phyloP scores from a whole-genome alignment of 2,113 vertebrate genomes.

The Nettapus auritus region DNA sequence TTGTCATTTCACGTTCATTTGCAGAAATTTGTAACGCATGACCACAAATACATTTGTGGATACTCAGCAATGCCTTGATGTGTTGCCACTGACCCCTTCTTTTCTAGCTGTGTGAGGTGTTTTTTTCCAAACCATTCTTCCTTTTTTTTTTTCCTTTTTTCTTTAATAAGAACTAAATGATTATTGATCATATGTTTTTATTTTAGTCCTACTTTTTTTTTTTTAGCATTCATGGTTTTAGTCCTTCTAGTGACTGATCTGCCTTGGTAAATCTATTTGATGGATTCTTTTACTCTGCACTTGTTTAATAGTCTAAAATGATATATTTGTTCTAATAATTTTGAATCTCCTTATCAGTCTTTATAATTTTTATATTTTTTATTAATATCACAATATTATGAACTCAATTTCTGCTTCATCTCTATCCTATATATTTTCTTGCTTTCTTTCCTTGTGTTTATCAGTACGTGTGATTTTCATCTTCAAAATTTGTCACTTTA shows the following conservation, averaged over 20 bases:
- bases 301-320: not conserved
- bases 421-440: not conserved
- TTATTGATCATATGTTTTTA: not conserved
- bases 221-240: not conserved
- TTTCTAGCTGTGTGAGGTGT: not conserved
- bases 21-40: not conserved
- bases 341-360: not conserved
- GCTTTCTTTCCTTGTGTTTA: not conserved
- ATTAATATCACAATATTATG: not conserved
- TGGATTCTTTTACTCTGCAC: not conserved
- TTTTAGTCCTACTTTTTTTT: not conserved
- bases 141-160: not conserved
- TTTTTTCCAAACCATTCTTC: not conserved
- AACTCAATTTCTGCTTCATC: not conserved
- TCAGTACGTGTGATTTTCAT: not conserved
- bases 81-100: not conserved
- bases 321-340: constrained; percentile 13
- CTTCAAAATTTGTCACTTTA: constrained; percentile 7
- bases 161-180: not conserved
- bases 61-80: not conserved
- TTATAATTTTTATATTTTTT: not conserved
- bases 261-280: not conserved
- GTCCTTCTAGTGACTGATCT: not conserved
- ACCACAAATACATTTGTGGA: not conserved
- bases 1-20: not conserved